Evolutionary conservation across 2,888 invertebrate genomes (phyloP).

Genomic region (Scaptomyza tumidula): DNA sequence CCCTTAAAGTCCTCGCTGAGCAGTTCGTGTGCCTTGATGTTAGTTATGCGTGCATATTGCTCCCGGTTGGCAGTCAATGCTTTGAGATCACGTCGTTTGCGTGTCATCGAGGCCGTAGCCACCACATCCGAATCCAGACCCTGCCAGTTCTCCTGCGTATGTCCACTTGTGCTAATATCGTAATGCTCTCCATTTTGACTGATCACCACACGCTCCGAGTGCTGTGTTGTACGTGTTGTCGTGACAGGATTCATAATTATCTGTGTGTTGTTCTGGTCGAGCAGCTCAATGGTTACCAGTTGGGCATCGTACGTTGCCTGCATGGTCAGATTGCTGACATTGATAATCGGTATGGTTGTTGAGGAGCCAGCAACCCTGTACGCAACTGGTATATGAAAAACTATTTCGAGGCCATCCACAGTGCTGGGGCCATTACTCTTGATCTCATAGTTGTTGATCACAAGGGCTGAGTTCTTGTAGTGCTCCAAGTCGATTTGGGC

Average conservation of each 20-base stretch:
- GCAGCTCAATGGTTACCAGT: slow-evolving; percentile 74
- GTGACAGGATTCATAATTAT: slow-evolving; percentile 78
- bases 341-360: slow-evolving; percentile 78
- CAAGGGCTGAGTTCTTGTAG: slow-evolving; percentile 72
- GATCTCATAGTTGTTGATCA: slow-evolving; percentile 83
- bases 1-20: slow-evolving; percentile 82
- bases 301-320: slow-evolving; percentile 82
- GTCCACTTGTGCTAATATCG: slow-evolving; percentile 62
- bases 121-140: slow-evolving; percentile 59
- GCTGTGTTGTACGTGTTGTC: slow-evolving; percentile 35
- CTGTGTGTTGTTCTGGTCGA: slow-evolving; percentile 81
- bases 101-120: slow-evolving; percentile 67
- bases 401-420: slow-evolving; percentile 80
- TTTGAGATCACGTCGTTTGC: slow-evolving; percentile 73
- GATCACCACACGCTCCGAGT: slow-evolving; percentile 34
- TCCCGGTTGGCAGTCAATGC: slow-evolving; percentile 74
- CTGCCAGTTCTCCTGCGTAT: slow-evolving; percentile 55
- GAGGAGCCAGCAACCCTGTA: slow-evolving; percentile 78
- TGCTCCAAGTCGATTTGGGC: slow-evolving; percentile 81
- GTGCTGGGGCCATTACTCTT: slow-evolving; percentile 84
- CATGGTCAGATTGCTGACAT: slow-evolving; percentile 81
- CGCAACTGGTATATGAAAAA: slow-evolving; percentile 82
- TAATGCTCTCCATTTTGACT: slow-evolving; percentile 58
- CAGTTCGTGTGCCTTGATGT: slow-evolving; percentile 76
- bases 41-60: slow-evolving; percentile 81